A percentile compares a stretch with the other conserved stretches of the same genome.
These are phyloP conservation scores for Psittacula derbiana DNA, from an alignment of 2,797 vertebrate species.

Conservation along the genomic window DNA sequence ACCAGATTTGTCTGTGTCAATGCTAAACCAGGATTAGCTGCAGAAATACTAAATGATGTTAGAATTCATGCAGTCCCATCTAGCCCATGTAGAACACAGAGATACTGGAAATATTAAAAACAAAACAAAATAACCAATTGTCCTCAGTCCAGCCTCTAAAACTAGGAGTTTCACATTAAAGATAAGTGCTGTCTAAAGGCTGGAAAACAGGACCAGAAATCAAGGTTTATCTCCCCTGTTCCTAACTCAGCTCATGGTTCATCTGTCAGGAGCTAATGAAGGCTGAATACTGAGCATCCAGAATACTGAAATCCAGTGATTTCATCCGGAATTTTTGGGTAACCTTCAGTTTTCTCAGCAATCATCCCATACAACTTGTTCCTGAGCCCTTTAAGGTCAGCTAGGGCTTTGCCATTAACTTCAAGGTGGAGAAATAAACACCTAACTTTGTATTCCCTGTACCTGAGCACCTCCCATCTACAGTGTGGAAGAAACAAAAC, in stretches of 20 bases:
- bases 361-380: rapidly evolving
- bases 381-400: neutral
- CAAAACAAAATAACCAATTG: rapidly evolving
- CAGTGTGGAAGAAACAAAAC: neutral
- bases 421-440: neutral
- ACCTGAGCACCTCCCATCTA: neutral
- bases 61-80: neutral
- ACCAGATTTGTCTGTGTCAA: constrained; percentile 19
- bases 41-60: neutral
- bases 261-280: neutral
- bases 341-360: neutral
- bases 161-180: neutral
- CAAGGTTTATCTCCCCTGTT: neutral
- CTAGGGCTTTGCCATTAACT: neutral
- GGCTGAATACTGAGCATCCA: neutral
- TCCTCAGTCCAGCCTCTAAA: neutral
- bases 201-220: neutral
- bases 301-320: neutral
- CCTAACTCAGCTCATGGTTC: neutral
- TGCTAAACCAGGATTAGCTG: constrained; percentile 24
- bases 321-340: neutral
- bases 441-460: neutral
- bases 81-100: neutral
- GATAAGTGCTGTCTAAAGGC: neutral
- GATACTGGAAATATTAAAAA: neutral